Evolutionary conservation across 2,797 vertebrate genomes (phyloP), one percentile per base, ranked within the genome.

Genomic region (Danio kyathit): DNA sequence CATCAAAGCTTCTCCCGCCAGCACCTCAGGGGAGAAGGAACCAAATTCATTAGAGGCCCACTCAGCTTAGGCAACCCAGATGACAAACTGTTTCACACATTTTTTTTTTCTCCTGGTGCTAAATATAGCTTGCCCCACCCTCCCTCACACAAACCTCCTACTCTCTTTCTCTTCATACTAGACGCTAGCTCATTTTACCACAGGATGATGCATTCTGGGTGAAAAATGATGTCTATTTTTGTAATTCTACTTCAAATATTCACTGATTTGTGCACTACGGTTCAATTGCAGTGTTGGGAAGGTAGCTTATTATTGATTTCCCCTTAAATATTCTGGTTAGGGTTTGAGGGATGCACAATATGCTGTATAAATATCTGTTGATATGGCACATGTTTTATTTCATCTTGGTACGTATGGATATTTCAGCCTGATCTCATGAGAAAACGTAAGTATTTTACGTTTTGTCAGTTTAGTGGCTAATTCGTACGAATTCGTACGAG

Each of bases 1-100:
- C 81, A 89, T 90, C 83, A 88, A 88, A 89, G 82, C 89, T 87
- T 88, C 87, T 87, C 76, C 86, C 75, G 78, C 70, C 66, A 72
- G 83, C 83, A 83, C 84, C 84, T 87, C 81, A 52, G 80, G 77
- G 71, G 52, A 79, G 69, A 85, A 75, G 64, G 52, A 81, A 77
- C 60, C 79, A 86, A 75, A 86, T 86, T 88, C 83, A 85, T 89
- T 84, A 87, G 74, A 76, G 73, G 67, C 76, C 64, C 71, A 63
- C 74, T 84, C 83, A 16, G 44, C 83, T 82, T 82, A 82, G 61
- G 80, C 72, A 83, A 80, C 67, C 69, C 67, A 70, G 74, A 86
- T 83, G 86, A 86, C 79, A 87, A 87, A 85, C 79, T 48, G 81
- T 83, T 87, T 76, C 73, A 41, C 46, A 46, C 51, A 57, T 19